Percentiles rank a stretch among this genome's conserved stretches.
Evolutionary conservation across 2,113 vertebrate species (phyloP).

Genomic region (Paratilapia polleni): DNA sequence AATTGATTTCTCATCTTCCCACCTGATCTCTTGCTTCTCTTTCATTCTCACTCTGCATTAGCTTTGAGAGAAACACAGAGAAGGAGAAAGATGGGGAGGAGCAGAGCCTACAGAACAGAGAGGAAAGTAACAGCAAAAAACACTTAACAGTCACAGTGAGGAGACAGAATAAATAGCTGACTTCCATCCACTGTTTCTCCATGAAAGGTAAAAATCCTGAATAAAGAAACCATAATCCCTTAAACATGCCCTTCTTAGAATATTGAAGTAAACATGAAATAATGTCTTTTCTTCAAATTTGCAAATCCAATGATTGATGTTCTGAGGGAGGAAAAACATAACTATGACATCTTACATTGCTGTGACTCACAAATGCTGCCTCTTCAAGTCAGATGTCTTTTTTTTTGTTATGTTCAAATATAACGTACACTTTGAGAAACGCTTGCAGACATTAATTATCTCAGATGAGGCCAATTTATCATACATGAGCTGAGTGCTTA

Average conservation of each 20-base stretch:
- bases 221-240: background rate
- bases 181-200: background rate
- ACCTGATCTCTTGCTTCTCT: constrained; percentile 60
- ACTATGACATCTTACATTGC: background rate
- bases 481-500: background rate
- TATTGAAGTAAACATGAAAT: background rate
- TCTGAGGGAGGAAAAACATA: background rate
- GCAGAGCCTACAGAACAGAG: background rate
- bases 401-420: background rate
- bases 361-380: background rate
- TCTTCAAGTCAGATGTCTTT: constrained; percentile 3
- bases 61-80: constrained; percentile 15
- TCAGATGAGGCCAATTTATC: background rate
- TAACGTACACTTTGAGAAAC: background rate
- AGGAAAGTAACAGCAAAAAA: background rate
- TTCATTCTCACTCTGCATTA: constrained; percentile 62
- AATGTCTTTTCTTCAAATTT: fast-evolving
- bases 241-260: background rate
- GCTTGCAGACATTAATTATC: background rate
- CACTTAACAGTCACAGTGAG: background rate
- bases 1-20: constrained; percentile 81
- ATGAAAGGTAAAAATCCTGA: background rate
- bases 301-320: background rate
- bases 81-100: background rate
- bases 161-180: background rate